Conservation (phyloP, 2,113 vertebrate species). For the Pseudopipra pipra region DNA sequence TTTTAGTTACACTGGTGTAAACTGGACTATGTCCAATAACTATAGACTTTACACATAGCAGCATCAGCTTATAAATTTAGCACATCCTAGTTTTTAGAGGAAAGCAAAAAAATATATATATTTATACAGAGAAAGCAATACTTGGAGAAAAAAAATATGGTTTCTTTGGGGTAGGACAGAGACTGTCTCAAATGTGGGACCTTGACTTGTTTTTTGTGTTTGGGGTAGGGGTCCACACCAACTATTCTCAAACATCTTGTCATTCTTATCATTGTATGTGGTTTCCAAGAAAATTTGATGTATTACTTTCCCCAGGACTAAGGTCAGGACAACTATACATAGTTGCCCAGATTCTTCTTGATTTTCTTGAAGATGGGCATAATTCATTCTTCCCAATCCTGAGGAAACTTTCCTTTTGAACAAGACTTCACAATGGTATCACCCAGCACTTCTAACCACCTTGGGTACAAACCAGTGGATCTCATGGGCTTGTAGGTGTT, state of each 20-base stretch:
- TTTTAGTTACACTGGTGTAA: not conserved
- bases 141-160: accelerated
- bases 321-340: not conserved
- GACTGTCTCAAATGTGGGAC: accelerated
- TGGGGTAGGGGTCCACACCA: accelerated
- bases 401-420: not conserved
- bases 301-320: not conserved
- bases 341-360: not conserved
- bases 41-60: not conserved
- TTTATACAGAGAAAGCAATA: not conserved
- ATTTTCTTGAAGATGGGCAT: not conserved
- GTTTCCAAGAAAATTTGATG: not conserved
- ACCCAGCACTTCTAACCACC: not conserved
- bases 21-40: not conserved
- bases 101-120: not conserved
- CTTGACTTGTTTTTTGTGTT: not conserved
- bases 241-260: not conserved
- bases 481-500: not conserved
- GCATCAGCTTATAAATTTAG: not conserved
- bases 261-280: not conserved
- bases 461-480: not conserved
- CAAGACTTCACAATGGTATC: not conserved
- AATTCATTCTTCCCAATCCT: not conserved
- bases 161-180: not conserved
- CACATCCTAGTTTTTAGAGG: not conserved